Conservation (phyloP, 2,797 vertebrate genomes). For the Todus mexicanus region DNA sequence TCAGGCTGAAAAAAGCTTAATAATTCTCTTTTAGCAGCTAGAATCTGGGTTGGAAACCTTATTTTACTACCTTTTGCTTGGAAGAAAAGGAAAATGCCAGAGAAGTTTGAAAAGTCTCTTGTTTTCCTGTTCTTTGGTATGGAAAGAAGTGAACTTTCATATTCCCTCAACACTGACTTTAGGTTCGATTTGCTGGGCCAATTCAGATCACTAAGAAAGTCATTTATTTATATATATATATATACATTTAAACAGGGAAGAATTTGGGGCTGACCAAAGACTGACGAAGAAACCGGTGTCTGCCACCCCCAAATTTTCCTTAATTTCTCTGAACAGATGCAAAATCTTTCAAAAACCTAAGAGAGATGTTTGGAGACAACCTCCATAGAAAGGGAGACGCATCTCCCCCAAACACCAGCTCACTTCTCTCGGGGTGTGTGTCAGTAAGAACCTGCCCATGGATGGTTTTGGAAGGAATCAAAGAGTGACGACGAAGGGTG, state of each 20-base stretch:
- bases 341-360: rapidly evolving
- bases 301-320: not conserved
- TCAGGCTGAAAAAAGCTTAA: not conserved
- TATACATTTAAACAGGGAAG: not conserved
- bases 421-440: rapidly evolving
- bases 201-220: not conserved
- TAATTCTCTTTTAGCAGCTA: conserved; percentile 1
- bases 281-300: not conserved
- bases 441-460: not conserved
- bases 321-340: not conserved
- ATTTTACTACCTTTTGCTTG: not conserved
- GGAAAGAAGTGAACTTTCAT: not conserved
- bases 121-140: not conserved
- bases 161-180: not conserved
- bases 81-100: not conserved
- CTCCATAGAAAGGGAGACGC: not conserved
- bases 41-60: not conserved
- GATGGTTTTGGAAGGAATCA: not conserved
- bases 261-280: not conserved
- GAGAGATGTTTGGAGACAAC: not conserved
- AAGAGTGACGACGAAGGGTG: not conserved
- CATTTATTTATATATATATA: not conserved
- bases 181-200: not conserved
- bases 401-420: not conserved
- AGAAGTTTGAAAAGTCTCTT: not conserved